Base-by-base conservation (phyloP, 2,888 invertebrate species). In the Ormyrus labotus region DNA sequence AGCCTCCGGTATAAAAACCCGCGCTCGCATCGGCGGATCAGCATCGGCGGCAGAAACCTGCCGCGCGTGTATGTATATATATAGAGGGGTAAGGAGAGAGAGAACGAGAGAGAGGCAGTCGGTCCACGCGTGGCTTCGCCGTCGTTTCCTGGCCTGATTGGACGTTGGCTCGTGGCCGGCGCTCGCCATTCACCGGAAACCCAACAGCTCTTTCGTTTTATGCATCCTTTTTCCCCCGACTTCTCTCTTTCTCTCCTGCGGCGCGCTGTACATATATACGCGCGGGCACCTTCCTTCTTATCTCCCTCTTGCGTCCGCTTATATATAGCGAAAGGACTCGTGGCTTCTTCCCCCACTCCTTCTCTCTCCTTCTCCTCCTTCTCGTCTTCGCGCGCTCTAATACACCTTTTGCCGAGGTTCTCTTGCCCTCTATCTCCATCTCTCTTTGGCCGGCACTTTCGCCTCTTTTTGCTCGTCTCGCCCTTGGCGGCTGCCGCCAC, bases 101-200 rank as follows among this genome's bases (percentile, higher is more conserved):
- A 69, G 55, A 47, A 65, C 19, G 19, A 6, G 55, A 34, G 76
- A 13, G 74, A 70, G 80, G 80, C 80, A 81, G 78, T 71, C 68
- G 81, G 82, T 86, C 85, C 86, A 87, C 90, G 90, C 90, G 90
- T 90, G 90, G 90, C 90, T 88, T 87, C 87, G 84, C 71, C 84
- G 85, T 88, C 86, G 87, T 85, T 89, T 89, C 87, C 89, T 87
- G 87, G 84, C 87, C 89, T 90, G 90, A 90, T 90, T 90, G 90
- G 90, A 90, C 87, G 88, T 84, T 87, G 90, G 90, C 90, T 90
- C 90, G 90, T 90, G 90, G 90, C 90, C 88, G 90, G 90, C 89
- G 87, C 86, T 86, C 87, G 87, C 87, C 88, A 85, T 86, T 86
- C 87, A 88, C 87, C 87, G 87, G 87, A 88, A 88, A 87, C 86